phyloP scores from a whole-genome alignment of 2,888 invertebrate genomes.

The Drosophila anceps region DNA sequence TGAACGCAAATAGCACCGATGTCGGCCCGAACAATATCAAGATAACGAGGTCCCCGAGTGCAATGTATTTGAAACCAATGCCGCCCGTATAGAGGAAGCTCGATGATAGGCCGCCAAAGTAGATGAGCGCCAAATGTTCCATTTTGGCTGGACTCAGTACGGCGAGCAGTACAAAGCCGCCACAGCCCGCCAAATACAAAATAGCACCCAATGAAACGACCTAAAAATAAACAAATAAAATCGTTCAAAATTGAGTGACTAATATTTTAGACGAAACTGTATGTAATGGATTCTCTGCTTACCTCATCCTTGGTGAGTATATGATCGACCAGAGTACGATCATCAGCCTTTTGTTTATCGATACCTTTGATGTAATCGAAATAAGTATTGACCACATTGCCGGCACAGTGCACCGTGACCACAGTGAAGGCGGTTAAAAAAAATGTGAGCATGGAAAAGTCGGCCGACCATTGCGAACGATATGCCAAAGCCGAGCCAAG shows the following conservation, averaged over 20 bases:
- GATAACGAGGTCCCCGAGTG: slow-evolving; percentile 96
- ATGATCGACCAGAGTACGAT: slow-evolving; percentile 97
- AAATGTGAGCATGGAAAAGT: slow-evolving; percentile 92
- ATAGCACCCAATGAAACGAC: slow-evolving; percentile 95
- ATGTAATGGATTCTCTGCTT: slow-evolving; percentile 36
- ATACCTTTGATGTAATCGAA: slow-evolving; percentile 97
- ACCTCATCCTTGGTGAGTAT: slow-evolving; percentile 91
- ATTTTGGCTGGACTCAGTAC: slow-evolving; percentile 95
- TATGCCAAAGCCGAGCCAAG: slow-evolving; percentile 95
- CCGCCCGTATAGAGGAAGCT: slow-evolving; percentile 99
- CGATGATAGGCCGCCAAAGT: slow-evolving; percentile 97
- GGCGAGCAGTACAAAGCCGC: slow-evolving; percentile 91
- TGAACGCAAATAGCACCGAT: slow-evolving; percentile 96
- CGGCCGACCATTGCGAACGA: slow-evolving; percentile 90
- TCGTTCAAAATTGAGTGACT: background rate
- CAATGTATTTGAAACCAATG: slow-evolving; percentile 97
- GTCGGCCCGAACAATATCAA: slow-evolving; percentile 97
- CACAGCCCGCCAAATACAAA: slow-evolving; percentile 94
- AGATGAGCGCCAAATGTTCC: slow-evolving; percentile 97
- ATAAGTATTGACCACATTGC: slow-evolving; percentile 98
- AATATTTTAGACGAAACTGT: background rate
- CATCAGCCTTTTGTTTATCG: slow-evolving; percentile 96
- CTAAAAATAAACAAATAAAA: slow-evolving; percentile 85
- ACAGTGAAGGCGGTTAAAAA: slow-evolving; percentile 94
- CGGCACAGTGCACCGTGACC: slow-evolving; percentile 97